Percentiles rank a stretch among this genome's conserved stretches.
Conservation (phyloP, 1,140 invertebrate genomes). For the Rhizoglyphus robini region DNA sequence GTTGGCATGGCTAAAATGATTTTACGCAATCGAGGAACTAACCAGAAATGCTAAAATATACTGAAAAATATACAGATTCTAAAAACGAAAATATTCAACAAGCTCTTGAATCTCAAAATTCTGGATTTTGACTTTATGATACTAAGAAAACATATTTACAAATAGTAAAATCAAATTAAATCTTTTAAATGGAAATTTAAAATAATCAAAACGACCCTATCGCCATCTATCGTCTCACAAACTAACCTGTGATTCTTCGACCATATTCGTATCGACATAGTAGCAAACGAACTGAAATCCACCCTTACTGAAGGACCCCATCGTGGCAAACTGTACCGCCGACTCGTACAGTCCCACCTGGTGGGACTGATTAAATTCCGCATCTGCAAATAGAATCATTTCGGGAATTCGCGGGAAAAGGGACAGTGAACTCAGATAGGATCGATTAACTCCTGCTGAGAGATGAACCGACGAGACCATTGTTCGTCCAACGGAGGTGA, state of each 20-base stretch:
- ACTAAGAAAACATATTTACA: too few species aligned
- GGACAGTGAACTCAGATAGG: neutral
- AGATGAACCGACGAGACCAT: constrained; percentile 1
- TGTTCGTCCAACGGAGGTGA: neutral
- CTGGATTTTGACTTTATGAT: too few species aligned
- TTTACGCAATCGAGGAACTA: too few species aligned
- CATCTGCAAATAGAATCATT: constrained; percentile 3
- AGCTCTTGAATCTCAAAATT: too few species aligned
- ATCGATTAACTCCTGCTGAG: neutral
- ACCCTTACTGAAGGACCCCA: neutral
- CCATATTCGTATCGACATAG: neutral
- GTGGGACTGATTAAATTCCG: neutral
- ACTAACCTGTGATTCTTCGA: constrained; percentile 15
- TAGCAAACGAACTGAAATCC: constrained; percentile 10
- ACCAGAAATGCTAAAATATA: too few species aligned
- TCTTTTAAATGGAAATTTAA: too few species aligned
- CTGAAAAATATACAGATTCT: too few species aligned
- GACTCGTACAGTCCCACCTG: neutral
- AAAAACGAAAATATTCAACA: too few species aligned
- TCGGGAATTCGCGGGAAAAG: constrained; percentile 6
- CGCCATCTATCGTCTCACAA: too few species aligned
- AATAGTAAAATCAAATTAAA: too few species aligned
- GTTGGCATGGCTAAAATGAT: too few species aligned
- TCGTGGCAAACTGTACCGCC: neutral
- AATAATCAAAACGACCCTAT: too few species aligned